A percentile compares a stretch with the other conserved stretches of the same genome.
phyloP scores from a whole-genome alignment of 2,113 vertebrate genomes.

The Pogonocichla stellata region DNA sequence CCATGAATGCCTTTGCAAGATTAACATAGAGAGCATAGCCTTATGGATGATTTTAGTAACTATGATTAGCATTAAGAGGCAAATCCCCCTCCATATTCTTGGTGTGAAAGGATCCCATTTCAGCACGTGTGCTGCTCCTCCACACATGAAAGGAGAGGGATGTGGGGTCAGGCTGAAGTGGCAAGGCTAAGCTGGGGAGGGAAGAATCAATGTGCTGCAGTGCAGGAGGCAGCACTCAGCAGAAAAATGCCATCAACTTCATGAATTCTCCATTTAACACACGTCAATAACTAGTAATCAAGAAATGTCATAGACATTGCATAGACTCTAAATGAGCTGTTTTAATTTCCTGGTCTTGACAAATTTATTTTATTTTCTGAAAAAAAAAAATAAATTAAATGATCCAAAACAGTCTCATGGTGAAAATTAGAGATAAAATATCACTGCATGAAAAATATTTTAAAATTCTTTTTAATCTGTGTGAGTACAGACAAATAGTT shows the following conservation, averaged over 20 bases:
- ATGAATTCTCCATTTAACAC: not conserved
- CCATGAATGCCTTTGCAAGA: conserved; percentile 4
- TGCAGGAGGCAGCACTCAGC: not conserved
- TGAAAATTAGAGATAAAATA: not conserved
- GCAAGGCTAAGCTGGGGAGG: not conserved
- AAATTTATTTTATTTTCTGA: not conserved
- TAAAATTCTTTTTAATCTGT: not conserved
- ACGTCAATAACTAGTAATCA: not conserved
- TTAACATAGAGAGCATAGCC: conserved; percentile 2
- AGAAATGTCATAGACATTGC: not conserved
- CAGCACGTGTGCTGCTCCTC: not conserved
- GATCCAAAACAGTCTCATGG: not conserved
- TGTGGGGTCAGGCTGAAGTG: not conserved
- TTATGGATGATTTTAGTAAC: not conserved
- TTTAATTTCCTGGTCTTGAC: not conserved
- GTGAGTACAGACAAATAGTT: not conserved
- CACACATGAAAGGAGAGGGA: not conserved
- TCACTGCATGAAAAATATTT: not conserved
- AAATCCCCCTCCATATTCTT: not conserved
- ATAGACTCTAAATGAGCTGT: not conserved
- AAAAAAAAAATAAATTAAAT: not conserved
- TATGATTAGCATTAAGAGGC: conserved; percentile 19
- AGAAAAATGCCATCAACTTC: not conserved
- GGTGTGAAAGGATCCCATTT: conserved; percentile 29
- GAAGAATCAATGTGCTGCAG: not conserved